A percentile compares a stretch with the other conserved stretches of the same genome.
phyloP scores from a whole-genome alignment of 1,140 invertebrate genomes.

The Caenorhabditis latens region DNA sequence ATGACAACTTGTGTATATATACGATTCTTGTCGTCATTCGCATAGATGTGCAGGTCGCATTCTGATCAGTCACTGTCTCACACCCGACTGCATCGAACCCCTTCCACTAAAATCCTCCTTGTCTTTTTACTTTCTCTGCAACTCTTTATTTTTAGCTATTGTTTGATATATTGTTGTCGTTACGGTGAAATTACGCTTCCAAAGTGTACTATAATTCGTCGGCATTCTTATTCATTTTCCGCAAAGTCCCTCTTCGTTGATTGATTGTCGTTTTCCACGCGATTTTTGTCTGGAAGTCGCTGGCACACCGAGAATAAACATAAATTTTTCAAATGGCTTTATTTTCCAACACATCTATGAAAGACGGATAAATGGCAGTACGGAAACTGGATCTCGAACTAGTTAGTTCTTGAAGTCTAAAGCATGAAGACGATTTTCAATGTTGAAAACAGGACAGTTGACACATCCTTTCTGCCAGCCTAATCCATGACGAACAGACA shows the following conservation, averaged over 20 bases:
- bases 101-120: constrained; percentile 2
- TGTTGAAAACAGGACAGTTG: constrained; percentile 61
- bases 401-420: constrained; percentile 57
- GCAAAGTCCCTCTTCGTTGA: neutral
- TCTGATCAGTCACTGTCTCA: constrained; percentile 48
- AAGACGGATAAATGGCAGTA: constrained; percentile 44
- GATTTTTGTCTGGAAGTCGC: constrained; percentile 42
- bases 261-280: constrained; percentile 16
- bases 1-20: constrained; percentile 54
- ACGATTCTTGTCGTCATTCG: constrained; percentile 42
- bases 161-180: constrained; percentile 52
- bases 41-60: constrained; percentile 50
- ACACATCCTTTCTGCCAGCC: constrained; percentile 60
- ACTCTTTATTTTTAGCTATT: constrained; percentile 31
- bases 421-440: constrained; percentile 56
- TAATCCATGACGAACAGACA: constrained; percentile 50
- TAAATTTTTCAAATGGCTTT: neutral
- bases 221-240: constrained; percentile 38
- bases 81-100: neutral
- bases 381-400: neutral
- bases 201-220: neutral
- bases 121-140: constrained; percentile 18
- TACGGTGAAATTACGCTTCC: neutral
- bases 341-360: constrained; percentile 16
- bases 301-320: constrained; percentile 37